Conservation (phyloP, 1,140 invertebrate species). For the Carcinoscorpius rotundicauda region DNA sequence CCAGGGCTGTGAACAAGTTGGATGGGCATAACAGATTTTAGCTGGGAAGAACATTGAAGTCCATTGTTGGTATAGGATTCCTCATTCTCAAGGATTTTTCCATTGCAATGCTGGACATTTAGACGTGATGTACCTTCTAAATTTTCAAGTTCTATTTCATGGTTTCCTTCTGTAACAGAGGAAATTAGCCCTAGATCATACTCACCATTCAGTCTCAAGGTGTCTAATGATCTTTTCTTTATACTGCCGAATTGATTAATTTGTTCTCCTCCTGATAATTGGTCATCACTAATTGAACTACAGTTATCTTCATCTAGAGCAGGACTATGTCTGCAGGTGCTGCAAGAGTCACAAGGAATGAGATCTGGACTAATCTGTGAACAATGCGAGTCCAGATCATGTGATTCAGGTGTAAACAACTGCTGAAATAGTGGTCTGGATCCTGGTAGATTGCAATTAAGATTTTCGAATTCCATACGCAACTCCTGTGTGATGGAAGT, state of each 20-base stretch:
- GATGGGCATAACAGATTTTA: constrained; percentile 22
- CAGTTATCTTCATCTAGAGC: constrained; percentile 10
- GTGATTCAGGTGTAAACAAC: constrained; percentile 21
- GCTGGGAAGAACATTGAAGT: constrained; percentile 12
- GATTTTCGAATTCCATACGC: constrained; percentile 60
- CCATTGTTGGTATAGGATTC: constrained; percentile 15
- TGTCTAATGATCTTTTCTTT: constrained; percentile 11
- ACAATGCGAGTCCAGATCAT: constrained; percentile 23
- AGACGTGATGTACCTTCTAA: constrained; percentile 1
- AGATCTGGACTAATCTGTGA: constrained; percentile 1
- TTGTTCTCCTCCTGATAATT: constrained; percentile 17
- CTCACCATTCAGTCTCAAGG: not conserved
- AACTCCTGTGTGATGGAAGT: constrained; percentile 69
- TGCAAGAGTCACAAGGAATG: constrained; percentile 9
- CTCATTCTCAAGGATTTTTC: constrained; percentile 23
- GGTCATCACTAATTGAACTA: constrained; percentile 16
- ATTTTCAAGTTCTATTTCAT: constrained; percentile 19
- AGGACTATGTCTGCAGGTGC: constrained; percentile 7
- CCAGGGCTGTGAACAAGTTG: constrained; percentile 19
- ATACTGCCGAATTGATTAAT: constrained; percentile 12
- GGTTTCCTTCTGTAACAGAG: constrained; percentile 22
- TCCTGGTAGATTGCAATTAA: constrained; percentile 63
- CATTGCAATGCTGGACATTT: constrained; percentile 14
- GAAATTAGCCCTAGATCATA: constrained; percentile 8
- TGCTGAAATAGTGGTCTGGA: constrained; percentile 14